A percentile compares a stretch with the other conserved stretches of the same genome.
Evolutionary conservation across 1,140 invertebrate genomes (phyloP).

Genomic region (Procambarus virginalis): DNA sequence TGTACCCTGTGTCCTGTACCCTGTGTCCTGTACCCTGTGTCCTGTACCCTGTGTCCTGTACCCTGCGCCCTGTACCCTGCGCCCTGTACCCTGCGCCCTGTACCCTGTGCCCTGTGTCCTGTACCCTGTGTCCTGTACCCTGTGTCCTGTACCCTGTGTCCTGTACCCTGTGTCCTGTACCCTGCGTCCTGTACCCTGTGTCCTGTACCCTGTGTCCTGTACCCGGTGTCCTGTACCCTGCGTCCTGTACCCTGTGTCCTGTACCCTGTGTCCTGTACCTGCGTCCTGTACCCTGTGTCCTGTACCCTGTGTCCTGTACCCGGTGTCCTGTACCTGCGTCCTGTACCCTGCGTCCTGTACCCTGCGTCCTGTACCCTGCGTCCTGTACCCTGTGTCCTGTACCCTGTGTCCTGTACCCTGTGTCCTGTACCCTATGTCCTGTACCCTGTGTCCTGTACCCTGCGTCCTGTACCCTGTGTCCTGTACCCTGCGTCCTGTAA

Average conservation of each 20-base stretch:
- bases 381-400: neutral
- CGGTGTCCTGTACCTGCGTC: too few relatives aligned
- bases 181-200: neutral
- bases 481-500: neutral
- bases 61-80: neutral
- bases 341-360: neutral
- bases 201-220: too few relatives aligned
- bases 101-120: neutral
- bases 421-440: neutral
- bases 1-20: neutral
- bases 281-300: too few relatives aligned
- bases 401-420: neutral
- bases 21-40: neutral
- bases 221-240: too few relatives aligned
- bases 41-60: neutral
- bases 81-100: neutral
- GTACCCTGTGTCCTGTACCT: too few relatives aligned
- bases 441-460: neutral
- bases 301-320: too few relatives aligned
- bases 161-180: neutral
- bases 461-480: neutral
- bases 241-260: too few relatives aligned
- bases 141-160: neutral
- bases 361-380: neutral
- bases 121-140: neutral